Conservation (phyloP, 2,797 vertebrate species). For the Mus spretus region DNA sequence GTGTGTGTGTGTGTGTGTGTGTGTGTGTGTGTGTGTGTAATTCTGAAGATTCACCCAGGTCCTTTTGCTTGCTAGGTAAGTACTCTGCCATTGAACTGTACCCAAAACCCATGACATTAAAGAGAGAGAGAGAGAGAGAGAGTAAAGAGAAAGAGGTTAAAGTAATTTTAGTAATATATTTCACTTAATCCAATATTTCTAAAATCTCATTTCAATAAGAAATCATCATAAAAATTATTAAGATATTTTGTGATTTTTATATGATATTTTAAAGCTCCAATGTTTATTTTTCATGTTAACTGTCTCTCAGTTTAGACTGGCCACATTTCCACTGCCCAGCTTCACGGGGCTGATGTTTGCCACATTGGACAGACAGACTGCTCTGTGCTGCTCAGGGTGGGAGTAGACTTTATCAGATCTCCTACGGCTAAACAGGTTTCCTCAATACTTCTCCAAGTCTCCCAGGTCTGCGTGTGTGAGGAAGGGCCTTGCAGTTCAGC, state of each 20-base stretch:
- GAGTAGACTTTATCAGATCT: not conserved
- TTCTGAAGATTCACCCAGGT: not conserved
- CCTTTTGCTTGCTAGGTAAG: not conserved
- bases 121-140: not conserved
- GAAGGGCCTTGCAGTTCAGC: not conserved
- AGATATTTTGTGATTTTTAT: not conserved
- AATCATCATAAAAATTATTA: slow-evolving; percentile 6
- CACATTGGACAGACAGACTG: not conserved
- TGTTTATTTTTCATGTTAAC: not conserved
- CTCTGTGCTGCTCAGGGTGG: not conserved
- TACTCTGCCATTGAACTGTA: not conserved
- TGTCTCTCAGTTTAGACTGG: not conserved
- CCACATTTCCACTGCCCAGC: not conserved
- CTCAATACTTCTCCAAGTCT: not conserved
- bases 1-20: not conserved
- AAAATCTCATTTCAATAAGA: slow-evolving; percentile 38
- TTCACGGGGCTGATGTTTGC: not conserved
- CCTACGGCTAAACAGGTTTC: not conserved
- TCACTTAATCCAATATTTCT: not conserved
- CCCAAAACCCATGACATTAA: not conserved
- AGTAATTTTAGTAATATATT: not conserved
- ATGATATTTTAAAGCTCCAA: not conserved
- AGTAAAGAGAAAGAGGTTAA: not conserved
- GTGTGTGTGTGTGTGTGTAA: not conserved
- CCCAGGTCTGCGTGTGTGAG: not conserved